A percentile compares a stretch with the other conserved stretches of the same genome.
Evolutionary conservation across 1,140 invertebrate species (phyloP).

Genomic region (Panagrolaimus sp.): DNA sequence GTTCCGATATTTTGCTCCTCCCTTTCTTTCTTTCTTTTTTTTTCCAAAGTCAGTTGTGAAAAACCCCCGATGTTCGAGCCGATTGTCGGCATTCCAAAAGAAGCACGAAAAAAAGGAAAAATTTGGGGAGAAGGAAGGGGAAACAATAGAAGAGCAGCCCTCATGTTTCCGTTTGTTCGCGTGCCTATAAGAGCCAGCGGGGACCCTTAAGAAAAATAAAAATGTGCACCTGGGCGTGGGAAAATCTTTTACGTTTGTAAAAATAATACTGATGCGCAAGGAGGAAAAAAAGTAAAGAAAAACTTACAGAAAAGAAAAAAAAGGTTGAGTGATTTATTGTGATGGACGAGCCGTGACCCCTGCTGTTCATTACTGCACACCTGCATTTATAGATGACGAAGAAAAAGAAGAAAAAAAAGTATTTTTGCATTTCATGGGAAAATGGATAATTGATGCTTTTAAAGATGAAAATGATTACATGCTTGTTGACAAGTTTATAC

Average conservation of each 20-base stretch:
- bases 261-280: too few relatives aligned
- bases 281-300: too few relatives aligned
- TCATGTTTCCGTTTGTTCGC: conserved; percentile 13
- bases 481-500: too few relatives aligned
- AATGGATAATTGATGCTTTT: too few relatives aligned
- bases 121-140: not conserved
- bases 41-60: not conserved
- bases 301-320: too few relatives aligned
- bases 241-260: conserved; percentile 13
- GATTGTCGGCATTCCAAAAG: not conserved
- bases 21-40: not conserved
- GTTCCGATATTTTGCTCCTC: not conserved
- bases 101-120: not conserved
- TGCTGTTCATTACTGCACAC: too few relatives aligned
- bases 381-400: too few relatives aligned
- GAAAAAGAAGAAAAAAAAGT: too few relatives aligned
- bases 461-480: too few relatives aligned
- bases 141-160: not conserved
- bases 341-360: too few relatives aligned
- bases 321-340: too few relatives aligned
- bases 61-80: not conserved
- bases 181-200: conserved; percentile 13
- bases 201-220: not conserved
- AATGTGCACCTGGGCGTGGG: conserved; percentile 16
- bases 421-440: too few relatives aligned